These are phyloP conservation scores for Amphiprion clarkii DNA, from an alignment of 2,797 vertebrate species.

Conservation along the genomic window DNA sequence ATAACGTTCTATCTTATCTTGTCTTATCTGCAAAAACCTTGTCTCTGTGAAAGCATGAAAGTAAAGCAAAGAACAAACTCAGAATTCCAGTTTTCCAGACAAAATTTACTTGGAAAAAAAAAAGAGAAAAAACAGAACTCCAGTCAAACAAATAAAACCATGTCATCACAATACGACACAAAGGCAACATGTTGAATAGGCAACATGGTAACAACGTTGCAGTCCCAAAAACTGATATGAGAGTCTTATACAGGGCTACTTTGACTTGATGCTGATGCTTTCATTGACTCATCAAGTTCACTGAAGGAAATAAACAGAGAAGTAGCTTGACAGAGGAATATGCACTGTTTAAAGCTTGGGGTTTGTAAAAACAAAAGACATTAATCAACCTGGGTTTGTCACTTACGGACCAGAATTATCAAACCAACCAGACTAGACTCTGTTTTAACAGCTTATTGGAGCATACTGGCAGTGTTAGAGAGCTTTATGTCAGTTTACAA, in stretches of 20 bases:
- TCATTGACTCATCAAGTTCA: conserved; percentile 34
- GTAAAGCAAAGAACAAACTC: conserved; percentile 40
- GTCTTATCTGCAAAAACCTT: background rate
- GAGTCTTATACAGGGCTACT: conserved; percentile 41
- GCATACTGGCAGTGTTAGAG: conserved; percentile 80
- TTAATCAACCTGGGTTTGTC: conserved; percentile 40
- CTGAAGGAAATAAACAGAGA: conserved; percentile 30
- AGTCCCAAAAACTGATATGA: conserved; percentile 37
- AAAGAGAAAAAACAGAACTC: conserved; percentile 34
- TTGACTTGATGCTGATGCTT: conserved; percentile 58
- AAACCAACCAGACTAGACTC: conserved; percentile 50
- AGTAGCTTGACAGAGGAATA: conserved; percentile 42
- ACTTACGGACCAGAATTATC: conserved; percentile 50
- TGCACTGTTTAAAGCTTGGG: conserved; percentile 54
- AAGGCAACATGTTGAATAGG: conserved; percentile 80
- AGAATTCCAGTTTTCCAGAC: conserved; percentile 55
- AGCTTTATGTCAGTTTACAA: conserved; percentile 69
- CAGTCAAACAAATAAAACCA: conserved; percentile 64
- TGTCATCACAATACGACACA: conserved; percentile 76
- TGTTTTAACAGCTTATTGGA: conserved; percentile 69
- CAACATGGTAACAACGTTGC: conserved; percentile 71
- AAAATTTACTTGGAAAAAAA: conserved; percentile 78
- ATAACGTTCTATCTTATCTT: too few relatives aligned
- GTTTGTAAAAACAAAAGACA: conserved; percentile 45
- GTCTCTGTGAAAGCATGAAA: background rate